Base-by-base conservation (phyloP, 2,113 vertebrate species). In the Apus apus region DNA sequence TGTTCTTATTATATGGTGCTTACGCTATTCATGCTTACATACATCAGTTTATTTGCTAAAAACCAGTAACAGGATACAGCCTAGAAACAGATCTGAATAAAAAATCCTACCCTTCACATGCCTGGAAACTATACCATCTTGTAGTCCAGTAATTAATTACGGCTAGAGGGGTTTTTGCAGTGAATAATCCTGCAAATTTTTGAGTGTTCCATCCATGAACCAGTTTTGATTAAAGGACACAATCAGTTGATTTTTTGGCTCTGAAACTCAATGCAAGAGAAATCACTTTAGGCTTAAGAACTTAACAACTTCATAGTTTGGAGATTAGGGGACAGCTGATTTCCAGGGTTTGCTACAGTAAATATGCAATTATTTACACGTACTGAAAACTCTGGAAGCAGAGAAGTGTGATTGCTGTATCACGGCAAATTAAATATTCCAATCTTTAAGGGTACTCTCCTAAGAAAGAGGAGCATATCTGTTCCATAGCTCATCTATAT, bases 121-220 rank as follows among this genome's bases (percentile, higher is more conserved):
- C 40, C 76, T 92, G 38, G 50, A 92, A 96, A 70, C 17, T 3
- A 32, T 82, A 54, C 16, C n/a, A 34, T 51, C 50, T 65, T 82
- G 12, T 36, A 48, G 50, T 26, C 30, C 70, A 36, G 8, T 68
- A 88, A 77, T 76, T 93, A 87, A 83, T 86, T 58, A 74, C 17
- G 14, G 22, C 68, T 94, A 26, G 36, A 90, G 34, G 54, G 3
- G 6, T 64, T 71, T 89, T 60, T 15, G 57, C 61, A 77, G 72
- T 86, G 56, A 95, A 71, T 81, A 71, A 74, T 75, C 68, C 80
- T 77, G 22, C 34, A 84, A 94, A 93, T 53, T 53, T 90, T 77
- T 56, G 36, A 92, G 46, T 14, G 17, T 60, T 78, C 38, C 29
- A 76, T 92, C 79, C 72, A 83, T 92, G 91, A 81, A 92, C 94